phyloP scores from a whole-genome alignment of 2,113 vertebrate species.

The Progne subis region DNA sequence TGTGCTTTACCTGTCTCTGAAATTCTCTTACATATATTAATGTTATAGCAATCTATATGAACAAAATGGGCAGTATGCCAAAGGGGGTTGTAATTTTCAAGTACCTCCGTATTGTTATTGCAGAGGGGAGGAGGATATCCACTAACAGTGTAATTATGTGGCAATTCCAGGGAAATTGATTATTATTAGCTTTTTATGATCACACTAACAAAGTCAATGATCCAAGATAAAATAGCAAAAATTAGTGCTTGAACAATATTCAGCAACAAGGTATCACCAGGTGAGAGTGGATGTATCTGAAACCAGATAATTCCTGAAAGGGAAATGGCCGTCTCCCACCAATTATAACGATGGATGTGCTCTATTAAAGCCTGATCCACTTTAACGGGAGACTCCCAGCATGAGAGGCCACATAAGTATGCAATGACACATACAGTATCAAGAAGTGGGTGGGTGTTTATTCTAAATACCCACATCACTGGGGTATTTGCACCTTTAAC shows the following conservation, averaged over 20 bases:
- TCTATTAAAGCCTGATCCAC: constrained; percentile 48
- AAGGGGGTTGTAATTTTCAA: background rate
- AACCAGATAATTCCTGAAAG: constrained; percentile 20
- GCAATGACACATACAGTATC: constrained; percentile 61
- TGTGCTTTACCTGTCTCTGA: constrained; percentile 31
- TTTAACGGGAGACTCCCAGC: background rate
- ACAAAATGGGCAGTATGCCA: background rate
- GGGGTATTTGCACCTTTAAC: constrained; percentile 64
- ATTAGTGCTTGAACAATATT: constrained; percentile 38
- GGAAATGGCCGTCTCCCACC: constrained; percentile 59
- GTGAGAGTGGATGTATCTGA: constrained; percentile 22
- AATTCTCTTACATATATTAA: constrained; percentile 10
- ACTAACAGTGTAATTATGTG: constrained; percentile 38
- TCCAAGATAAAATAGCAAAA: constrained; percentile 50
- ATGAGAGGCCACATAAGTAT: constrained; percentile 48
- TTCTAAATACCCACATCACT: constrained; percentile 59
- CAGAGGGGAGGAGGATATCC: constrained; percentile 19
- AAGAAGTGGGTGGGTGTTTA: constrained; percentile 62
- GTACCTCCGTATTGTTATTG: background rate
- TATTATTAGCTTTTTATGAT: constrained; percentile 62
- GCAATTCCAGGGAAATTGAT: constrained; percentile 51
- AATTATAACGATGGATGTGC: constrained; percentile 43
- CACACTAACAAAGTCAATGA: constrained; percentile 62
- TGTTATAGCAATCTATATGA: background rate
- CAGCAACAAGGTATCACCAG: constrained; percentile 53